phyloP scores from a whole-genome alignment of 2,888 invertebrate genomes.

The Rhogogaster chlorosoma region DNA sequence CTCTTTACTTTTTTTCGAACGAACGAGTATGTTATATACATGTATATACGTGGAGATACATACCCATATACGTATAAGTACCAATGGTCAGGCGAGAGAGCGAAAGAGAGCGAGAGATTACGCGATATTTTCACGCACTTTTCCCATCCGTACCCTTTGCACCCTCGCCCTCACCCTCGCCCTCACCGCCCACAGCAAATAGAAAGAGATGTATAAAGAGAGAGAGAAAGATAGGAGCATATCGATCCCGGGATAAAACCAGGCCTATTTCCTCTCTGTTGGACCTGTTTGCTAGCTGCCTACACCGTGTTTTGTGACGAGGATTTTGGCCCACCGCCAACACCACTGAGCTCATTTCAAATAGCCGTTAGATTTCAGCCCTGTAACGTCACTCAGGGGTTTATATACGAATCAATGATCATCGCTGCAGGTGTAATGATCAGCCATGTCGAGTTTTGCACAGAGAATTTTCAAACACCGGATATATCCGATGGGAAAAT shows the following conservation, averaged over 20 bases:
- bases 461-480: not conserved
- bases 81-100: conserved; percentile 52
- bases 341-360: conserved; percentile 70
- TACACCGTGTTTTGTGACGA: conserved; percentile 71
- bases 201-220: conserved; percentile 50
- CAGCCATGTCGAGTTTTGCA: not conserved
- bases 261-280: conserved; percentile 73
- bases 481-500: too few species aligned
- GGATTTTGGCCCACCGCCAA: conserved; percentile 71
- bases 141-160: not conserved
- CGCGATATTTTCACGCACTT: conserved; percentile 38
- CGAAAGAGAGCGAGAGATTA: conserved; percentile 13
- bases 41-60: not conserved
- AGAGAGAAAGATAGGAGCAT: conserved; percentile 58
- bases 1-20: not conserved
- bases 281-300: conserved; percentile 71
- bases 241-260: conserved; percentile 72
- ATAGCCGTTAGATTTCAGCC: conserved; percentile 66
- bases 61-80: not conserved
- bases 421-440: not conserved
- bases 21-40: not conserved
- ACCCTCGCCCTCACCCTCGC: not conserved
- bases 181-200: conserved; percentile 16
- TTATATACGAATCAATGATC: conserved; percentile 75
- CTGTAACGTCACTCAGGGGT: conserved; percentile 50